Conservation (phyloP, 2,797 vertebrate genomes). For the Oceanodroma leucorhoa region DNA sequence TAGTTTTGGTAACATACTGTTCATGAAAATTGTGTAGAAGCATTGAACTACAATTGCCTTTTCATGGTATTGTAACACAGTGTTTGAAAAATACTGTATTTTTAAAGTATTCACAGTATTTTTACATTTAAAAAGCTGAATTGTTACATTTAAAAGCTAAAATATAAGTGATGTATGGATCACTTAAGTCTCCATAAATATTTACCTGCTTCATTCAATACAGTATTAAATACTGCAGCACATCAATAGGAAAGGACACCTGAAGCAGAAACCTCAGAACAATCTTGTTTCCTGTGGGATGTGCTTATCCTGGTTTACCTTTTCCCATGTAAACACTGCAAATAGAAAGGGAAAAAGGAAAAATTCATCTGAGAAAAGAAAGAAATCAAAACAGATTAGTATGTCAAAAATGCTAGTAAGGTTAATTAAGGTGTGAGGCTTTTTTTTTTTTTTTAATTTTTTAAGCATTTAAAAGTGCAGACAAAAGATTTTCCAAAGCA, state of each 20-base stretch:
- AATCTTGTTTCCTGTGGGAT: not conserved
- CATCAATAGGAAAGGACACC: not conserved
- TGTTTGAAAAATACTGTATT: not conserved
- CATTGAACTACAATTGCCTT: not conserved
- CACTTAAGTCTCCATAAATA: not conserved
- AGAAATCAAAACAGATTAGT: not conserved
- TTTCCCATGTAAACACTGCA: not conserved
- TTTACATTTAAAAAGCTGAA: not conserved
- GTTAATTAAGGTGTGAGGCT: not conserved
- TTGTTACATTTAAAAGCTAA: not conserved
- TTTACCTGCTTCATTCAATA: not conserved
- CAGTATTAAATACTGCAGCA: not conserved
- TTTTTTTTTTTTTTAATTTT: not conserved
- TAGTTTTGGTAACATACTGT: not conserved
- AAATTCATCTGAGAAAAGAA: not conserved
- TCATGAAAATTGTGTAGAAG: not conserved
- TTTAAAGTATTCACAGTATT: not conserved
- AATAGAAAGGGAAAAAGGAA: not conserved
- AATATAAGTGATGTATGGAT: not conserved
- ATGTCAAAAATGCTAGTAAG: not conserved
- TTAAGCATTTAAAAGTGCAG: not conserved
- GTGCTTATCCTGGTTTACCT: not conserved
- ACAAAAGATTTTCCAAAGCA: not conserved
- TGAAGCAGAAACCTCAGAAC: not conserved
- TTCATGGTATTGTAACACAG: not conserved